Conservation (phyloP, 2,797 vertebrate species). For the Mastacembelus armatus region DNA sequence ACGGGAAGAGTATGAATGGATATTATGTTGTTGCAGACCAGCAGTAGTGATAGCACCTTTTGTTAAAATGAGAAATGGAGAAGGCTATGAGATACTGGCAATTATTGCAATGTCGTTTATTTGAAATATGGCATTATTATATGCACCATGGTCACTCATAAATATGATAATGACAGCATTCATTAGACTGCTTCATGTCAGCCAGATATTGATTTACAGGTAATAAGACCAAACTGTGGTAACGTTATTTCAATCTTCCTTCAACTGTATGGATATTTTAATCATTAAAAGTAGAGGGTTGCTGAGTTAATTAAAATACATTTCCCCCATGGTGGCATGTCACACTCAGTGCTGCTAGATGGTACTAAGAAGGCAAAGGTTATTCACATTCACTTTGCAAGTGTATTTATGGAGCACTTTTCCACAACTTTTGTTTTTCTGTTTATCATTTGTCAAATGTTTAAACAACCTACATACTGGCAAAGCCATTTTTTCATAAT, state of each 20-base stretch:
- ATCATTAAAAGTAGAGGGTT: background rate
- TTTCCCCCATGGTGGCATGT: slow-evolving; percentile 1
- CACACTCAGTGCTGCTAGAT: background rate
- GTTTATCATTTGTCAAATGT: slow-evolving; percentile 44
- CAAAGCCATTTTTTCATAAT: slow-evolving; percentile 61
- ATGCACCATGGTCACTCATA: slow-evolving; percentile 35
- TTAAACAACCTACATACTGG: slow-evolving; percentile 52
- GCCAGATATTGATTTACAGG: slow-evolving; percentile 37
- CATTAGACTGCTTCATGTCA: slow-evolving; percentile 43
- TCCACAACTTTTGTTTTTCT: slow-evolving; percentile 29
- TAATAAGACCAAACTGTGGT: background rate
- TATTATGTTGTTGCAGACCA: slow-evolving; percentile 35
- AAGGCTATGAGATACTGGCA: slow-evolving; percentile 10
- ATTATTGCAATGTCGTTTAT: slow-evolving; percentile 38
- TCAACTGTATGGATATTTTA: slow-evolving; percentile 10
- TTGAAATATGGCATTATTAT: slow-evolving; percentile 31
- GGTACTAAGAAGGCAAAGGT: background rate
- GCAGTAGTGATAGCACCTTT: slow-evolving; percentile 40
- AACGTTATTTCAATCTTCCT: slow-evolving; percentile 6
- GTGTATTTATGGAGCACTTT: slow-evolving; percentile 8
- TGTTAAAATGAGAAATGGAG: slow-evolving; percentile 25
- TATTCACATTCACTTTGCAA: slow-evolving; percentile 8
- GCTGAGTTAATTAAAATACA: slow-evolving; percentile 28
- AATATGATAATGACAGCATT: slow-evolving; percentile 54
- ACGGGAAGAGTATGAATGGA: slow-evolving; percentile 14